phyloP scores from a whole-genome alignment of 2,888 invertebrate species.

The Gandaritis pyraliata region DNA sequence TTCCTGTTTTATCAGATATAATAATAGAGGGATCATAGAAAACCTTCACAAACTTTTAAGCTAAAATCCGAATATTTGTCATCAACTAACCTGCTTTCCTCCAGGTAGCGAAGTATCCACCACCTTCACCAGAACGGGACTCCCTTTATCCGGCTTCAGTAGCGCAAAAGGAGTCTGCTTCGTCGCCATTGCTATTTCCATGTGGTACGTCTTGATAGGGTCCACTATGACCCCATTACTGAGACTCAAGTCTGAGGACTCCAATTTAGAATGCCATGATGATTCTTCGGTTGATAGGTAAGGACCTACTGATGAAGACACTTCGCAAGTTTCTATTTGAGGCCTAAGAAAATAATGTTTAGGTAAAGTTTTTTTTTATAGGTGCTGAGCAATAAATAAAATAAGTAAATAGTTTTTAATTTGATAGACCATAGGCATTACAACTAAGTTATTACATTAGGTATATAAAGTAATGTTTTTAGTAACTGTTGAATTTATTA shows the following conservation, averaged over 20 bases:
- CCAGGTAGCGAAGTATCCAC: slow-evolving; percentile 79
- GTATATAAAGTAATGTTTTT: too few species aligned
- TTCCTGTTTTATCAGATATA: too few species aligned
- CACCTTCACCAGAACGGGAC: slow-evolving; percentile 88
- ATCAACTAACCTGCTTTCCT: slow-evolving; percentile 73
- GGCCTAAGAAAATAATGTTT: too few species aligned
- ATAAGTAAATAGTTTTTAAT: too few species aligned
- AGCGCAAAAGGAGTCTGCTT: slow-evolving; percentile 89
- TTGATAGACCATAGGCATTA: too few species aligned
- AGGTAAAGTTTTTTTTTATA: too few species aligned
- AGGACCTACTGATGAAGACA: slow-evolving; percentile 70
- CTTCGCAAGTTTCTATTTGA: slow-evolving; percentile 67
- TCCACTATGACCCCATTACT: slow-evolving; percentile 86
- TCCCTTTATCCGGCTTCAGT: slow-evolving; percentile 86
- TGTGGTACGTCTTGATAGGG: slow-evolving; percentile 88
- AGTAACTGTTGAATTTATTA: too few species aligned
- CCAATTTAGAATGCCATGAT: slow-evolving; percentile 39
- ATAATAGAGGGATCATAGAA: too few species aligned
- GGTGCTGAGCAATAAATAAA: too few species aligned
- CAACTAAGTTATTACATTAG: too few species aligned
- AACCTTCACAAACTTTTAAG: too few species aligned
- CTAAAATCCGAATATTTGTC: too few species aligned
- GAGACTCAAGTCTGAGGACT: slow-evolving; percentile 47
- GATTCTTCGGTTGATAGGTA: slow-evolving; percentile 51
- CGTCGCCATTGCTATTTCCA: slow-evolving; percentile 86